Percentiles rank a stretch among this genome's conserved stretches.
phyloP scores from a whole-genome alignment of 2,888 invertebrate species.

The Apamea epomidion region DNA sequence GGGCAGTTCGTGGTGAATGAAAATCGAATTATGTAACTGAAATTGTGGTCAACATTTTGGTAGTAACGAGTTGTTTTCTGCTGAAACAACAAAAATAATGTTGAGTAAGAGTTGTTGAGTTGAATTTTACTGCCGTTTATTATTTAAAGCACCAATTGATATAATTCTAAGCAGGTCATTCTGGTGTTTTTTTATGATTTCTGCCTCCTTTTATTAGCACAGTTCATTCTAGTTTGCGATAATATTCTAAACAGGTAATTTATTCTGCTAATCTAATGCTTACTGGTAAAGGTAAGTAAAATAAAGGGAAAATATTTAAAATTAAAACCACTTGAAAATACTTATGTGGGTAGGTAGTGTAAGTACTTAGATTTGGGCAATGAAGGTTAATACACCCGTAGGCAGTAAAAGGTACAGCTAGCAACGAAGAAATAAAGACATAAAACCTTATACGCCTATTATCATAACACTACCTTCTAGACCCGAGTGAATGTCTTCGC shows the following conservation, averaged over 20 bases:
- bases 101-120: too few species aligned
- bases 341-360: neutral
- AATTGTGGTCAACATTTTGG: neutral
- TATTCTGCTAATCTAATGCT: neutral
- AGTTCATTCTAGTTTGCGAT: neutral
- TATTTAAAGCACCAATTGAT: neutral
- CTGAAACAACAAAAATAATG: conserved; percentile 1
- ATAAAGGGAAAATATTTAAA: neutral
- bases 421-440: conserved; percentile 3
- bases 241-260: neutral
- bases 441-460: conserved; percentile 26
- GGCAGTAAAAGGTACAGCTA: neutral
- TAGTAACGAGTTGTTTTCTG: neutral
- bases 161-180: too few species aligned
- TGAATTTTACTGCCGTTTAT: neutral
- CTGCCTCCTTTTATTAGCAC: too few species aligned
- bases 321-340: neutral
- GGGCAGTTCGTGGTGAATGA: neutral
- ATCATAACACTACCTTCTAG: conserved; percentile 2
- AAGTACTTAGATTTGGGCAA: neutral
- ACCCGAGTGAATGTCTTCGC: conserved; percentile 6
- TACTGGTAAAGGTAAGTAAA: neutral
- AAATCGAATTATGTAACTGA: conserved; percentile 25
- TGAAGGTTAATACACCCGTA: neutral
- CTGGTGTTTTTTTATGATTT: neutral